Evolutionary conservation across 2,113 vertebrate species (phyloP), one percentile per base, ranked within the genome.

Genomic region (Emberiza fucata): DNA sequence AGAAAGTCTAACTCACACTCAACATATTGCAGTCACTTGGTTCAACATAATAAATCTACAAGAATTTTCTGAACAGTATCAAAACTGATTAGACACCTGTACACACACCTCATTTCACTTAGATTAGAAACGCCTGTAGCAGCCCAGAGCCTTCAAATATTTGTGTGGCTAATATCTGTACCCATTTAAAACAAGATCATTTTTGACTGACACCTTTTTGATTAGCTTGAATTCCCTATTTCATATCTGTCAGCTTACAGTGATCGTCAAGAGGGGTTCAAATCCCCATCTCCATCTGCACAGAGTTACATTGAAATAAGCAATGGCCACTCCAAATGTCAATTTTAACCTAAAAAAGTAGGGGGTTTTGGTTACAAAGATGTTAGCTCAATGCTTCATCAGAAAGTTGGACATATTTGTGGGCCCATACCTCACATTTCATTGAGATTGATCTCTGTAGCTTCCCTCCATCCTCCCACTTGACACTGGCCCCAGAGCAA

Each of bases 1-100:
- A 83, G 15, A 60, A 75, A 78, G 79, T 59, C 63, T 65, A 93
- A 81, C 42, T 77, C 45, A 69, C 35, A 80, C 65, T 86, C 64
- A 93, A 69, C 79, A 88, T 63, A 73, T 47, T 80, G 75, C 66
- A 79, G 71, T 89, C 90, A 92, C 66, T 90, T 86, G 83, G 69
- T 77, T 90, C 71, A 88, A 86, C 40, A 72, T 60, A 53, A 87
- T 79, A 88, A 95, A 80, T 89, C 81, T 39, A 75, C 33, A 69
- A 39, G 18, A 89, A 51, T 31, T 92, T 91, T 69, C 82, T 83
- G 51, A 96, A 54, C 51, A 88, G 35, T 70, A 92, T 86, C 59
- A 93, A 83, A 93, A 81, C 60, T 45, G 68, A 90, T 90, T 48
- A 88, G 76, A 90, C 90, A 91, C 66, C 85, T 87, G 90, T 44